Percentiles rank a stretch among this genome's conserved stretches.
Evolutionary conservation across 2,797 vertebrate species (phyloP).

Genomic region (Pseudomugil gertrudae): DNA sequence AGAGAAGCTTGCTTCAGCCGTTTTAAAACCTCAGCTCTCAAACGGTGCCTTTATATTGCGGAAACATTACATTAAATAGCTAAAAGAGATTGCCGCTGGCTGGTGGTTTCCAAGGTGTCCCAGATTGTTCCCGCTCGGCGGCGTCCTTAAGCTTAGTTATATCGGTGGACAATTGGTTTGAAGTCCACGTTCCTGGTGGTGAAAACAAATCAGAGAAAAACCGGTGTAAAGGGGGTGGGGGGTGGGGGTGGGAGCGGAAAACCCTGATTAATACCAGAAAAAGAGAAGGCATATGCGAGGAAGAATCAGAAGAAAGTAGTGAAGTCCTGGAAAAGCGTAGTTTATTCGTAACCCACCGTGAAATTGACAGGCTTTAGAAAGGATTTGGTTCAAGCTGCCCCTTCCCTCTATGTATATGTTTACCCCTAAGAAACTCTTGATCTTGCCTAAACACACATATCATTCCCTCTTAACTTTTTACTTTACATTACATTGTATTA

Average conservation of each 20-base stretch:
- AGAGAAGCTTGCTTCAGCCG: conserved; percentile 78
- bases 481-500: conserved; percentile 1
- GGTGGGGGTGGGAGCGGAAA: conserved; percentile 54
- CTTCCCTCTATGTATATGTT: conserved; percentile 61
- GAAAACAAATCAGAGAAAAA: conserved; percentile 73
- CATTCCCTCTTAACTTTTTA: conserved; percentile 14
- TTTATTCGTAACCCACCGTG: conserved; percentile 84
- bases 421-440: conserved; percentile 55
- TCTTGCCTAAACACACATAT: conserved; percentile 33
- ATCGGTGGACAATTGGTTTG: conserved; percentile 61
- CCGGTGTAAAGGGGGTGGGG: conserved; percentile 44
- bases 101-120: conserved; percentile 73
- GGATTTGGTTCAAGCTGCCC: conserved; percentile 66
- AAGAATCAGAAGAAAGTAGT: conserved; percentile 52
- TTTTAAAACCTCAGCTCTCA: conserved; percentile 81
- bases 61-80: conserved; percentile 87
- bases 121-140: conserved; percentile 61
- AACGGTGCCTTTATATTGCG: conserved; percentile 81
- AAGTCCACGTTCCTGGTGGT: conserved; percentile 64
- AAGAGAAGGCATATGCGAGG: conserved; percentile 49
- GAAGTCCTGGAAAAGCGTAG: conserved; percentile 67
- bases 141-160: conserved; percentile 51
- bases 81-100: conserved; percentile 67
- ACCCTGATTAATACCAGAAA: conserved; percentile 79
- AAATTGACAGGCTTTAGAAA: conserved; percentile 80